phyloP scores from a whole-genome alignment of 2,113 vertebrate genomes.

The Anguilla rostrata region DNA sequence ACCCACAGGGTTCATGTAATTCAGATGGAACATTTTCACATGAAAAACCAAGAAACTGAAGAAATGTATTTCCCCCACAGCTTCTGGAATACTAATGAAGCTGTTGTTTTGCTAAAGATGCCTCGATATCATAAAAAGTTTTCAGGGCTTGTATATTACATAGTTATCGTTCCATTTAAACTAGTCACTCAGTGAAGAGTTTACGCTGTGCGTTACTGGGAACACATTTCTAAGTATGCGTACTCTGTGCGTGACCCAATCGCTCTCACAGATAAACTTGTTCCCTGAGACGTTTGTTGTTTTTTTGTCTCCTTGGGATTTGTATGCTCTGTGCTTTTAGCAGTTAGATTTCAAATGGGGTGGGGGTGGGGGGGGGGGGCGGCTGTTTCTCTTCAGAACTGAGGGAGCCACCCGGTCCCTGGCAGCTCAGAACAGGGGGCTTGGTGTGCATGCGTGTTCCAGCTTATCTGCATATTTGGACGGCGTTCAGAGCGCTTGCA shows the following conservation, averaged over 20 bases:
- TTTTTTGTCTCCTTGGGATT: not conserved
- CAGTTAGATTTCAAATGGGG: constrained; percentile 9
- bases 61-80: not conserved
- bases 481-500: constrained; percentile 51
- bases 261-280: not conserved
- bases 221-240: too few species aligned
- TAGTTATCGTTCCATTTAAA: too few species aligned
- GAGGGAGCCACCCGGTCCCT: constrained; percentile 2
- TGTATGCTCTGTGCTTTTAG: not conserved
- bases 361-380: not conserved
- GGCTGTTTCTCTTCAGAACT: not conserved
- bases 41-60: not conserved
- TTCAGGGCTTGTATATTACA: too few species aligned
- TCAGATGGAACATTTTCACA: not conserved
- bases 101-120: too few species aligned
- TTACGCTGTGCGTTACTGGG: too few species aligned
- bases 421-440: constrained; percentile 46
- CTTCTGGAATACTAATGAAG: not conserved
- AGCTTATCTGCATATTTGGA: constrained; percentile 64
- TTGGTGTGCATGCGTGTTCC: constrained; percentile 41
- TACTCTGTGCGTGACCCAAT: not conserved
- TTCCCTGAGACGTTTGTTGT: not conserved
- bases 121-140: too few species aligned
- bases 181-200: too few species aligned
- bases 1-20: not conserved